Evolutionary conservation across 2,888 invertebrate genomes (phyloP), one percentile per base, ranked within the genome.

Genomic region (Melanargia galathea): DNA sequence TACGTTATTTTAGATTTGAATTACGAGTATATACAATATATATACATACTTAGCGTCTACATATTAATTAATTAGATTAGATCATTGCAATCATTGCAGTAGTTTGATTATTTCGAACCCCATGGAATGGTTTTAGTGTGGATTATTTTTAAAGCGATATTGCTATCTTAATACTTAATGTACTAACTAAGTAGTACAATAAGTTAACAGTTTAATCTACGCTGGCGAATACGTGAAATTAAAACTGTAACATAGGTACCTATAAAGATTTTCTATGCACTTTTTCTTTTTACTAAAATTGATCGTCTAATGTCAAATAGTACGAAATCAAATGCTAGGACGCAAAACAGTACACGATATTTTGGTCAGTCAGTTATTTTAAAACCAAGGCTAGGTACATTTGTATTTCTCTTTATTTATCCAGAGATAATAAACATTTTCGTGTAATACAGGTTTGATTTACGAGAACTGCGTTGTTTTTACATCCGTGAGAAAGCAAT

Each of bases 401-500:
- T 33, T 35, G 30, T 62, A 45, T 63, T 58, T 63, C 30, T 59
- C 46, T 33, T 62, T 57, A 59, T 55, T 59, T 26, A 46, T 30
- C 33, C 40, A 59, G 40, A 63, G 13, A 51, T 56, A 60, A 55
- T 56, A 56, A 60, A 56, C 64, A 56, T 26, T 60, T 43, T 56
- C 8, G 24, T 51, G 35, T 51, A 58, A 58, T 58, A 58, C 24
- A 49, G 51, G 38, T 22, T 24, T 49, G 56, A 64, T 64, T 64
- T 60, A 64, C 55, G 60, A 64, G 40, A n/a, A 22, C 26, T 49
- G 48, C 22, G 54, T 48, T 58, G 52, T 52, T 52, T 63, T 63
- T 54, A 56, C 56, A 49, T 64, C 51, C 49, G 56, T 26, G 26
- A 56, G 30, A 63, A 63, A 60, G 55, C 60, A 56, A 51, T 57